Base-by-base conservation (phyloP, 2,888 invertebrate genomes). In the Chrysina gloriosa region DNA sequence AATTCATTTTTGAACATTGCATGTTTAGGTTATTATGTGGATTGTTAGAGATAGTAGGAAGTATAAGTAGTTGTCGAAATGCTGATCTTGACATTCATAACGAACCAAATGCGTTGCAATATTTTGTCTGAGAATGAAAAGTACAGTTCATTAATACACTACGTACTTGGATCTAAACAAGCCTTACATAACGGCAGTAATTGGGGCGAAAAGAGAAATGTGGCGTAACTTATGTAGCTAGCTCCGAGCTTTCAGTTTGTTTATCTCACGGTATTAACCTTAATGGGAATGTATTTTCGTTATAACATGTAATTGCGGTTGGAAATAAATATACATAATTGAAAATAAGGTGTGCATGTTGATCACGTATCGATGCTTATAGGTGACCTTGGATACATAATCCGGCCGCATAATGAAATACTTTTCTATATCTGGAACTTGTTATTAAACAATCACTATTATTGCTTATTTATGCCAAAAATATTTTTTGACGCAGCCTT, bases 321-420 rank as follows among this genome's bases (percentile, higher is more conserved):
- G 9, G 16, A 61, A 42, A 45, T 16, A 42, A 11, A 39, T 42
- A 14, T 27, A 42, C 42, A 56, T 31, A 61, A 61, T 27, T 61
- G 14, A 58, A 39, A 58, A 29, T 23, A 27, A 61, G 58, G 58
- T 42, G 58, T 61, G 58, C 19, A 61, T 61, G 58, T 42, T 29
- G 42, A 16, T 25, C 39, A 61, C 14, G 39, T 39, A 58, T 39
- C 14, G 58, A 61, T 61, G 25, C 45, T 61, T 61, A 61, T 42
- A 42, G 42, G 27, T 36, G 42, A 29, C 58, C 58, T 61, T 61
- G 58, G 11, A 11, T 25, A 27, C n/a, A 27, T 27, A 61, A 61
- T 52, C 25, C 27, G 29, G 58, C 42, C 58, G 27, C 5, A 42
- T 23, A 61, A 61, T 45, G 27, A 61, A 42, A 25, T 36, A 27